Evolutionary conservation across 1,140 invertebrate genomes (phyloP), one percentile per base, ranked within the genome.

Genomic region (Stegodyphus dumicola): DNA sequence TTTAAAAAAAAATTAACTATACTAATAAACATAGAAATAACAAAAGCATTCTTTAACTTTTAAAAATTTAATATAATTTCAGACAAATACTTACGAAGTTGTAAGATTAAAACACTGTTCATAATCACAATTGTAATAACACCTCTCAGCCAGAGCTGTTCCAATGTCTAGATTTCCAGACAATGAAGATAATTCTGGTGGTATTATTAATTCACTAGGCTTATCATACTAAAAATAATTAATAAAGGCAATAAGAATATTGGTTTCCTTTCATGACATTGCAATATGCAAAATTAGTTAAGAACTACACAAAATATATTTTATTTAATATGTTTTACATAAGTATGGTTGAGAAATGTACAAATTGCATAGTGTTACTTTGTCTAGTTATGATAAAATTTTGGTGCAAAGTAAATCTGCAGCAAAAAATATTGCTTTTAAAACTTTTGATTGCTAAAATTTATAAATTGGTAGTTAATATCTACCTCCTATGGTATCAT

Each of bases 81-180:
- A 6, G 6, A 76, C 9, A 13, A 75, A 64, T 80, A 90, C 91
- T 90, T 90, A 95, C 94, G 92, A 92, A 89, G 93, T 92, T 7
- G 95, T 94, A n/a, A 96, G 92, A 67, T 93, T 92, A 87, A 93
- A 93, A 89, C 95, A 95, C 87, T 93, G 92, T 85, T 94, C 93
- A 90, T 96, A 97, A 91, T 96, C 94, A 91, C 95, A 97, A 89
- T 96, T 96, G 89, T 97, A 97, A 90, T 96, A 96, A 87, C 94
- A 92, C 89, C 94, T 92, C 89, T 97, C 96, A 2, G 96, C 95
- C 88, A 94, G 91, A 7, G 93, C 92, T 2, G 95, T 95, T 81
- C 94, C 90, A 33, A 96, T 91, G 90, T 97, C 96, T 11, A 95
- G 91, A 91, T 96, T 97, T 9, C 93, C 92, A 85, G 92, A 90